Conservation (phyloP, 2,113 vertebrate species). For the Pithys albifrons region DNA sequence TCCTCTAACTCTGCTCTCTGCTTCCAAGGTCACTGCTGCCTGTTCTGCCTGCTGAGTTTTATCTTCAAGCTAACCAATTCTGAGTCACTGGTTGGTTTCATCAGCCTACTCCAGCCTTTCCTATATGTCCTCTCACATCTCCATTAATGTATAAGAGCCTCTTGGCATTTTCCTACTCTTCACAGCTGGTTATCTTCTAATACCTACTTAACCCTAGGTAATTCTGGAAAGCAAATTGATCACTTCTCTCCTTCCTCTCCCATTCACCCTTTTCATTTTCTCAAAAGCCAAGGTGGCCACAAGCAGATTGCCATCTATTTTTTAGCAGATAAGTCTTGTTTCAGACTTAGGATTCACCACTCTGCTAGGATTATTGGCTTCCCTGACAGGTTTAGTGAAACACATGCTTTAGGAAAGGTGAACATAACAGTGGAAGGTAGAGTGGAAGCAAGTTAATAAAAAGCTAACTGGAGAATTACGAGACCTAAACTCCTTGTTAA, state of each 20-base stretch:
- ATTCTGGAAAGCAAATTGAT: background rate
- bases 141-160: accelerated
- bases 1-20: background rate
- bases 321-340: accelerated
- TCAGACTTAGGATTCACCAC: background rate
- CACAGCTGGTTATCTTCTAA: background rate
- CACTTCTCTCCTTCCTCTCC: background rate
- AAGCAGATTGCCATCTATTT: background rate
- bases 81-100: accelerated
- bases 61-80: background rate
- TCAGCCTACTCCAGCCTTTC: background rate
- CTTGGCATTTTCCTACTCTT: background rate
- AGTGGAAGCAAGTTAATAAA: background rate
- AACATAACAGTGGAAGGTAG: background rate
- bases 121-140: background rate
- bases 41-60: accelerated
- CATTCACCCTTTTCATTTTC: background rate
- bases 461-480: background rate
- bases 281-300: background rate
- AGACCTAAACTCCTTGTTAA: background rate
- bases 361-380: background rate
- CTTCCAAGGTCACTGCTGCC: background rate
- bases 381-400: background rate
- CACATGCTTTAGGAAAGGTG: background rate
- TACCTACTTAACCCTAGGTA: background rate